Conservation (phyloP, 2,797 vertebrate species). For the Smutsia temminckii region DNA sequence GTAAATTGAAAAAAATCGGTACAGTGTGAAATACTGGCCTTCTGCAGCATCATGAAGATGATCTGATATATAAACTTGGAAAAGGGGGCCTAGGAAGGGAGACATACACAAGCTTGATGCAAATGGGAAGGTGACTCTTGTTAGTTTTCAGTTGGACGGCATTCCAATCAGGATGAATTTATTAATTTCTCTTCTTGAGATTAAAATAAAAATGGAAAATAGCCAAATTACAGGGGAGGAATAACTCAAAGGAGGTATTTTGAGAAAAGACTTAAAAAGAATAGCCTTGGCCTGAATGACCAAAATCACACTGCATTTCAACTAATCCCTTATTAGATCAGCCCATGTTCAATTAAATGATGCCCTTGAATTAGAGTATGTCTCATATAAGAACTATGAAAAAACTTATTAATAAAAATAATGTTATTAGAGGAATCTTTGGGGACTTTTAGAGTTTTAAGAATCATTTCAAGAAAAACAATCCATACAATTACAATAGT, state of each 20-base stretch:
- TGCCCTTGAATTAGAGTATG: not conserved
- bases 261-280: conserved; percentile 31
- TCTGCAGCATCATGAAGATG: conserved; percentile 2
- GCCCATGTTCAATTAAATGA: not conserved
- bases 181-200: conserved; percentile 29
- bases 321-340: not conserved
- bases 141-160: not conserved
- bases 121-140: not conserved
- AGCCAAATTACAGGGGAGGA: not conserved
- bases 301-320: conserved; percentile 7
- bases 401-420: conserved; percentile 45
- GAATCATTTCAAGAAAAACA: not conserved
- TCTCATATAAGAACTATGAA: not conserved
- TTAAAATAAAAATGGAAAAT: conserved; percentile 39
- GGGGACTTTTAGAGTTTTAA: not conserved
- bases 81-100: not conserved
- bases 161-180: not conserved
- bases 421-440: not conserved
- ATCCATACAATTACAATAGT: not conserved
- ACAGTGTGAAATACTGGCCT: not conserved
- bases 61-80: not conserved
- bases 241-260: conserved; percentile 17
- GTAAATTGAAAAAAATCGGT: conserved; percentile 39
- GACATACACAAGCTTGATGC: not conserved
- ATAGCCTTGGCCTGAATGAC: not conserved